Evolutionary conservation across 2,113 vertebrate genomes (phyloP).

Genomic region (Forbesichthys agassizii): DNA sequence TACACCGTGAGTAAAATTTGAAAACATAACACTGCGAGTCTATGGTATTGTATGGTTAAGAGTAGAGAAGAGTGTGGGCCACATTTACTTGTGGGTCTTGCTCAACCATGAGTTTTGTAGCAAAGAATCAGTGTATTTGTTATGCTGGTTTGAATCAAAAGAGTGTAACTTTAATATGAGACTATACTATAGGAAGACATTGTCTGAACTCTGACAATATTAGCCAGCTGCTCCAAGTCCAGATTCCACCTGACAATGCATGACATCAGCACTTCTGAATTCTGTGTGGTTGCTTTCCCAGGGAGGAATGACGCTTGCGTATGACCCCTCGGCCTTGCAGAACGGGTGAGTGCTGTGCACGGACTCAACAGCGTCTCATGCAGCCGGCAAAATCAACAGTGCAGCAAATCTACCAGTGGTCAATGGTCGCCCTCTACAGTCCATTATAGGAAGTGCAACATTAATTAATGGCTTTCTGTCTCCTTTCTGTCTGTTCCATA

Average conservation of each 20-base stretch:
- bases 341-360: slow-evolving; percentile 85
- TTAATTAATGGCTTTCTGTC: background rate
- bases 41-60: background rate
- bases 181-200: background rate
- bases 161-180: background rate
- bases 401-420: background rate
- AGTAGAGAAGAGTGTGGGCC: background rate
- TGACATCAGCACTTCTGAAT: slow-evolving; percentile 68
- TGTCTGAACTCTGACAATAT: background rate
- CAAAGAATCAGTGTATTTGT: too few species aligned
- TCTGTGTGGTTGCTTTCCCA: slow-evolving; percentile 69
- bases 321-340: slow-evolving; percentile 90
- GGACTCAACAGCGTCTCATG: slow-evolving; percentile 59
- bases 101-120: too few species aligned
- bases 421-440: slow-evolving; percentile 52
- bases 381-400: slow-evolving; percentile 37
- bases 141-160: background rate
- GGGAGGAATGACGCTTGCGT: slow-evolving; percentile 91
- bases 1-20: too few species aligned
- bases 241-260: slow-evolving; percentile 31
- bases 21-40: too few species aligned
- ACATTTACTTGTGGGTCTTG: background rate
- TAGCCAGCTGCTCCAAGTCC: slow-evolving; percentile 11
- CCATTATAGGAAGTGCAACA: background rate
- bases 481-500: slow-evolving; percentile 57